Percentiles rank a stretch among this genome's conserved stretches.
Evolutionary conservation across 2,797 vertebrate genomes (phyloP).

Genomic region (Poeciliopsis turneri): DNA sequence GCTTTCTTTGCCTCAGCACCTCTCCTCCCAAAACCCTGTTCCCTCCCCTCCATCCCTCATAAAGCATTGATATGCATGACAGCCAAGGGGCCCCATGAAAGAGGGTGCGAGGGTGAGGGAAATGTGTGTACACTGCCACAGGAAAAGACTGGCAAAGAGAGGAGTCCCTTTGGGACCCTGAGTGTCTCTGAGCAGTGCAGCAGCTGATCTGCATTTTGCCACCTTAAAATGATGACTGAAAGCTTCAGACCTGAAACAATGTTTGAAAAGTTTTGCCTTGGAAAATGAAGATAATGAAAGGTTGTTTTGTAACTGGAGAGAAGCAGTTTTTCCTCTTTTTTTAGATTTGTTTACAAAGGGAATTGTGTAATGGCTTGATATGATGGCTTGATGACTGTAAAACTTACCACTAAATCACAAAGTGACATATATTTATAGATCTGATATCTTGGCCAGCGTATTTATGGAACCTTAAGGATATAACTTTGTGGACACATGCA

Average conservation of each 20-base stretch:
- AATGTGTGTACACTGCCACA: constrained; percentile 75
- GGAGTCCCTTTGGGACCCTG: constrained; percentile 68
- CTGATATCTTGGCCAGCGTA: neutral
- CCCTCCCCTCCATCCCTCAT: constrained; percentile 66
- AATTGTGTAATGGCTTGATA: neutral
- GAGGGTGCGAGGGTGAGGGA: constrained; percentile 66
- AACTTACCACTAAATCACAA: neutral
- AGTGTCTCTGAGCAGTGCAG: constrained; percentile 48
- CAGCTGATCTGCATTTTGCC: constrained; percentile 33
- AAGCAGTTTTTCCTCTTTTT: neutral
- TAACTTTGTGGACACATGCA: neutral
- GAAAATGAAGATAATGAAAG: neutral
- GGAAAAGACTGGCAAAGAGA: constrained; percentile 77
- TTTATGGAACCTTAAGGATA: neutral
- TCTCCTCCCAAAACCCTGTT: constrained; percentile 56
- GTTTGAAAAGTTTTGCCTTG: neutral
- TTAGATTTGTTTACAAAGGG: neutral
- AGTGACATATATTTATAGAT: neutral
- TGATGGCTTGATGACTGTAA: neutral
- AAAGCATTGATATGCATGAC: constrained; percentile 84
- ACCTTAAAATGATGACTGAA: constrained; percentile 45
- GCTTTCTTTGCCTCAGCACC: constrained; percentile 58
- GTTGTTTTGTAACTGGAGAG: neutral
- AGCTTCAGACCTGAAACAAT: constrained; percentile 15
- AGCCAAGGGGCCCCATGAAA: constrained; percentile 66